Evolutionary conservation across 2,888 invertebrate species (phyloP).

Genomic region (Dilophus febrilis): DNA sequence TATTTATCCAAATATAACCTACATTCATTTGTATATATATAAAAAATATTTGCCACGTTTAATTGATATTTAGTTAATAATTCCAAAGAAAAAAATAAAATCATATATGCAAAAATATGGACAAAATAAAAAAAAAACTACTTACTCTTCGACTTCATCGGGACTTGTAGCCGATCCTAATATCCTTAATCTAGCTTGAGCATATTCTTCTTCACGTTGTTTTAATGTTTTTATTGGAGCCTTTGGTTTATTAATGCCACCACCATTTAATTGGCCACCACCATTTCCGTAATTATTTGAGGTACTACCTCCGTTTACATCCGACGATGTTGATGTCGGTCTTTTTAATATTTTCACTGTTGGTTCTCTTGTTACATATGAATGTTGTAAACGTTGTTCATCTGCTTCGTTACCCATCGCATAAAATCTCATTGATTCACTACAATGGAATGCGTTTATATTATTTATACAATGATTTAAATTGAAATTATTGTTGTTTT

Average conservation of each 20-base stretch:
- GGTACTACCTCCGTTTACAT: conserved; percentile 7
- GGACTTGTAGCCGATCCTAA: conserved; percentile 71
- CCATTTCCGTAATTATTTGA: conserved; percentile 20
- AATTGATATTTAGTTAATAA: too few relatives aligned
- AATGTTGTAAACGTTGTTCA: conserved; percentile 60
- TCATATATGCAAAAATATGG: too few relatives aligned
- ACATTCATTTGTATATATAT: too few relatives aligned
- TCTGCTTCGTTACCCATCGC: conserved; percentile 60
- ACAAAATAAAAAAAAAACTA: too few relatives aligned
- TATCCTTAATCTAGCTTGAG: conserved; percentile 78
- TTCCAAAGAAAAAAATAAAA: too few relatives aligned
- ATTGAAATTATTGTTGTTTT: too few relatives aligned
- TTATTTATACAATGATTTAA: too few relatives aligned
- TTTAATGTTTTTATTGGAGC: conserved; percentile 69
- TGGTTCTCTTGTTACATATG: conserved; percentile 62
- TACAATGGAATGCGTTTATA: too few relatives aligned
- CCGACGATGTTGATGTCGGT: too few relatives aligned
- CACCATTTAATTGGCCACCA: too few relatives aligned
- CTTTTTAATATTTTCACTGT: conserved; percentile 71
- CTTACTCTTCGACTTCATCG: conserved; percentile 47
- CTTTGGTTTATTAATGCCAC: conserved; percentile 44
- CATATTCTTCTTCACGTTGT: conserved; percentile 88
- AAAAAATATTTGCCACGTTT: too few relatives aligned
- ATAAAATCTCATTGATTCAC: conserved; percentile 34
- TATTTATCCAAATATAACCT: too few relatives aligned